phyloP scores from a whole-genome alignment of 1,140 invertebrate genomes.

The Lepidurus arcticus region DNA sequence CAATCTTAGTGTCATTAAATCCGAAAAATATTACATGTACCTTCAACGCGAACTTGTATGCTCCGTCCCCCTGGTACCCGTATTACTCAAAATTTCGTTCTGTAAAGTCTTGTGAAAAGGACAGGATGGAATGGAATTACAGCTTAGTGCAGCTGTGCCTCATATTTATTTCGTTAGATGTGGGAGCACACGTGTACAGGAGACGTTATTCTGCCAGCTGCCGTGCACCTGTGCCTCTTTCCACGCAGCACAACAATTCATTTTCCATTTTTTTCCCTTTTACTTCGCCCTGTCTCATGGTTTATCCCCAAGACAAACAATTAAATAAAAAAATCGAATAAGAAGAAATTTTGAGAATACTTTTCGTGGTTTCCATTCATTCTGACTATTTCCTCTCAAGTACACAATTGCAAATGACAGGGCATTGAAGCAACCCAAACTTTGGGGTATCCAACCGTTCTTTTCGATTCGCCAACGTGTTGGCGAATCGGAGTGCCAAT shows the following conservation, averaged over 20 bases:
- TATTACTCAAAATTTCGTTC: neutral
- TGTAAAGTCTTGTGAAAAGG: constrained; percentile 21
- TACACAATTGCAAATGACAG: too few relatives aligned
- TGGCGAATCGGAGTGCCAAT: too few relatives aligned
- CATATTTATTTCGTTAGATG: constrained; percentile 22
- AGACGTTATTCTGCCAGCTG: constrained; percentile 16
- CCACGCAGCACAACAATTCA: constrained; percentile 14
- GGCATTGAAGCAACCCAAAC: too few relatives aligned
- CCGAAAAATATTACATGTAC: neutral
- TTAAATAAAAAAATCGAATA: neutral
- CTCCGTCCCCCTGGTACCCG: neutral
- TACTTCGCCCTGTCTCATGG: neutral
- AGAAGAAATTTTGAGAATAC: neutral
- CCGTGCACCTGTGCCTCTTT: constrained; percentile 20
- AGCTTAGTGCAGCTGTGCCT: constrained; percentile 20
- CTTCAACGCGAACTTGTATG: neutral
- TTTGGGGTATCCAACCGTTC: too few relatives aligned
- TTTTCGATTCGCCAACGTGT: too few relatives aligned
- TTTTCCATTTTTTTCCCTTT: neutral
- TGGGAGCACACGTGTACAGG: constrained; percentile 20
- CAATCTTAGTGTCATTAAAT: too few relatives aligned
- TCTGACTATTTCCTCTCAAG: neutral
- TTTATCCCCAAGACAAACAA: neutral
- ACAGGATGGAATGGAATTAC: constrained; percentile 14
- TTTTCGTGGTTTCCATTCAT: neutral